Evolutionary conservation across 2,888 invertebrate species (phyloP).

Genomic region (Athrips mouffetella): DNA sequence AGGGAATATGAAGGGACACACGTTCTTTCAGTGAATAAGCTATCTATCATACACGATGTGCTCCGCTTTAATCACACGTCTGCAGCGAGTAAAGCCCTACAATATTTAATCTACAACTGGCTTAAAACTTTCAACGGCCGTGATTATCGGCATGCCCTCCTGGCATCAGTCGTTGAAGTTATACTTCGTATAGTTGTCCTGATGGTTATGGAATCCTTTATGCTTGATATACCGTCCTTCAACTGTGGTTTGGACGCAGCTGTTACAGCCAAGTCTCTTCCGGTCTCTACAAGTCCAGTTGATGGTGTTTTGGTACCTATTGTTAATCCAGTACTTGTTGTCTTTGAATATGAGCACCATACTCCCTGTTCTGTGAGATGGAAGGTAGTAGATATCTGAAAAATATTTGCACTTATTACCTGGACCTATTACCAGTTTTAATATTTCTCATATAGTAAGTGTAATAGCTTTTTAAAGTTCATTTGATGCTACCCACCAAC

Average conservation of each 20-base stretch:
- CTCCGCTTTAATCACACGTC: too few species aligned
- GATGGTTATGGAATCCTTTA: constrained; percentile 68
- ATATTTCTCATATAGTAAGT: too few species aligned
- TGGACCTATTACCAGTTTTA: constrained; percentile 15
- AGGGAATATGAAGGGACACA: too few species aligned
- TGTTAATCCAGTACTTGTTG: constrained; percentile 74
- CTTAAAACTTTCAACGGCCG: neutral
- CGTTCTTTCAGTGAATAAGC: too few species aligned
- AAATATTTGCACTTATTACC: constrained; percentile 28
- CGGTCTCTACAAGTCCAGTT: constrained; percentile 72
- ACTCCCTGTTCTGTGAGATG: constrained; percentile 70
- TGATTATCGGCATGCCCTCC: neutral
- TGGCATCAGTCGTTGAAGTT: constrained; percentile 67
- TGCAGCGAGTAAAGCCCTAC: too few species aligned
- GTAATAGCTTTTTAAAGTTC: too few species aligned
- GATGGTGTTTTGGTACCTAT: constrained; percentile 70
- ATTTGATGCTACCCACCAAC: too few species aligned
- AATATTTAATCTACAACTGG: too few species aligned
- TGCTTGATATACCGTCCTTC: constrained; percentile 69
- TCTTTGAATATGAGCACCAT: constrained; percentile 73
- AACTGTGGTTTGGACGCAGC: constrained; percentile 66
- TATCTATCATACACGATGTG: too few species aligned
- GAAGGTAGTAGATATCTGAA: constrained; percentile 70
- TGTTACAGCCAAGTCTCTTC: constrained; percentile 65
- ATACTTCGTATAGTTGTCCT: constrained; percentile 69